Base-by-base conservation (phyloP, 30 jellyfish, hydroid and myxozoan genomes). In the Sanderia malayensis region DNA sequence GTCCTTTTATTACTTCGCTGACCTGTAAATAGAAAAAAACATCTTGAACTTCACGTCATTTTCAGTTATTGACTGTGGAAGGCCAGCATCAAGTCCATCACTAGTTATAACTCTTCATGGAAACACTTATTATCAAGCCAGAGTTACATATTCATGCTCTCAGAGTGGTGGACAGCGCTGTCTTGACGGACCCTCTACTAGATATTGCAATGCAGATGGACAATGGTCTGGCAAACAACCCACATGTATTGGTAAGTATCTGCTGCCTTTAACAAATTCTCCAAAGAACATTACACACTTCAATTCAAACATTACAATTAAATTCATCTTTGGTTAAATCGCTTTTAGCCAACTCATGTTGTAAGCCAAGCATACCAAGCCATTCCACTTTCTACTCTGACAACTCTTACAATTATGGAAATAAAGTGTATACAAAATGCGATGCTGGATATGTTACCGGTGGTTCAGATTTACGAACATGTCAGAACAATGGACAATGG, bases 171-270 rank as follows among this genome's bases (percentile, higher is more conserved):
- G 90, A 9, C 94, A 89, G 44, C 58, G 81, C 25, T 89, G 97
- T 37, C 67, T 89, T 29, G 94, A 83, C 10, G 97, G 97, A 46
- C 80, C 82, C 21, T 31, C 79, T 10, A 70, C 80, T 0, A 90
- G 97, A 37, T 80, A 71, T 24, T 89, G 97, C 65, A 90, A 83
- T 83, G 95, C 89, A 37, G 87, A 89, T 70, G 97, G 97, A 33
- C 59, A 82, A 82, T 89, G 97, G 97, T 82, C 95, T 3, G 97
- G 95, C 24, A 46, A 31, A 30, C 73, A 79, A 8, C 97, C 97
- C 9, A 46, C 75, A 7, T 89, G 97, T 41, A 64, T 63, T 17
- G 83, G 97, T 89, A 67, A 53, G 86, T n/a, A n/a, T n/a, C n/a
- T n/a, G n/a, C n/a, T n/a, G n/a, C n/a, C n/a, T n/a, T n/a, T n/a